phyloP scores from a whole-genome alignment of 2,113 vertebrate genomes.

The Pithys albifrons region DNA sequence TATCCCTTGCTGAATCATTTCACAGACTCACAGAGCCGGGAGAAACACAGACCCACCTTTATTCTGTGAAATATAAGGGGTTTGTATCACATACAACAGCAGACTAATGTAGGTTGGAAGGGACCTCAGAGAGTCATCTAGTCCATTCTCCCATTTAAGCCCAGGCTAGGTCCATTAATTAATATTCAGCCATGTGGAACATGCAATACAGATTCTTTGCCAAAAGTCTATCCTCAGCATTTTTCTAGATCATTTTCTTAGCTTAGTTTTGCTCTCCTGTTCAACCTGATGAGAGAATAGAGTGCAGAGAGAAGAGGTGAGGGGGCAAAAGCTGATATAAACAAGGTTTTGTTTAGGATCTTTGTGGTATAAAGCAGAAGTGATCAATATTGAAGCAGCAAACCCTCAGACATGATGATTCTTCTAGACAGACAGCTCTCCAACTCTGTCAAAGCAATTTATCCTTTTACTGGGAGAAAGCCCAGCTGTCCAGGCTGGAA shows the following conservation, averaged over 20 bases:
- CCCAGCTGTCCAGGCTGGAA: background rate
- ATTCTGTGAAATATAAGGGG: background rate
- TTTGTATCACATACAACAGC: background rate
- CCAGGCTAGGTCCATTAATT: background rate
- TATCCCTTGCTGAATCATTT: background rate
- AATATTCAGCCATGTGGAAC: background rate
- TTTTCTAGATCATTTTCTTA: background rate
- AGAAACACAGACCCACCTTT: background rate
- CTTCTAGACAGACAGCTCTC: background rate
- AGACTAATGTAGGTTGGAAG: background rate
- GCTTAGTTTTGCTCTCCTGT: background rate
- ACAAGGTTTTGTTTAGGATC: background rate
- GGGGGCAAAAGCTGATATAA: background rate
- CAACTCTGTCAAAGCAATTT: background rate
- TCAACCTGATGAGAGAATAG: background rate
- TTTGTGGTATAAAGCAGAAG: background rate
- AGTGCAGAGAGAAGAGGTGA: background rate
- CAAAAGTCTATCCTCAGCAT: background rate
- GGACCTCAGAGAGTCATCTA: background rate
- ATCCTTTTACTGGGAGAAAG: background rate
- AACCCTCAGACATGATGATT: background rate
- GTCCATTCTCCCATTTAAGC: background rate
- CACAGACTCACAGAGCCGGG: background rate
- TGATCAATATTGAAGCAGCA: background rate
- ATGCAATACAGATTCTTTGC: background rate